phyloP scores from a whole-genome alignment of 2,888 invertebrate genomes.

The Megalurothrips usitatus region DNA sequence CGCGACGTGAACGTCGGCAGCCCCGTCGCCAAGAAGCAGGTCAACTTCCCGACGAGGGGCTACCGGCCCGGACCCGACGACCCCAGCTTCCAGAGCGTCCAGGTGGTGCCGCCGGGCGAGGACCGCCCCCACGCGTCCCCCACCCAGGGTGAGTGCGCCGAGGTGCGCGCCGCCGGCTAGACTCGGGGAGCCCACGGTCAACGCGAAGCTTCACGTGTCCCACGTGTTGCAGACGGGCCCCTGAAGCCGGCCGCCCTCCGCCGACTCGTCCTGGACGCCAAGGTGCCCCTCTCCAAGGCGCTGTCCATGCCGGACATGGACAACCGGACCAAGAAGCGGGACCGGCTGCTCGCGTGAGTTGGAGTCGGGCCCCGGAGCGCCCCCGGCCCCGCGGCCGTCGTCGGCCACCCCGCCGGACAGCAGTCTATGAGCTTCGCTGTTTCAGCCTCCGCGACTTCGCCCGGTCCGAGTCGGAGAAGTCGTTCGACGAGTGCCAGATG shows the following conservation, averaged over 20 bases:
- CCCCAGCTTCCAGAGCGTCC: conserved; percentile 15
- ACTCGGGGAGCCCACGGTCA: too few species aligned
- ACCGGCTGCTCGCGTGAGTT: conserved; percentile 66
- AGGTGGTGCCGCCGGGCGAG: conserved; percentile 17
- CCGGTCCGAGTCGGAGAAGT: conserved; percentile 75
- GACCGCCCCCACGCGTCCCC: not conserved
- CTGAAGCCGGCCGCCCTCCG: conserved; percentile 46
- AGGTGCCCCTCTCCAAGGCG: conserved; percentile 70
- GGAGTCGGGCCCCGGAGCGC: not conserved
- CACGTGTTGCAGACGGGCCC: conserved; percentile 41
- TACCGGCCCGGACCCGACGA: not conserved
- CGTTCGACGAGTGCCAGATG: conserved; percentile 65
- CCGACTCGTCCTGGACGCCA: conserved; percentile 52
- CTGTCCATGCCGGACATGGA: conserved; percentile 81
- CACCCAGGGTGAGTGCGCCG: not conserved
- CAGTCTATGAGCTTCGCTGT: not conserved
- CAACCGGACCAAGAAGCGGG: conserved; percentile 64
- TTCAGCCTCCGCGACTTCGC: conserved; percentile 63
- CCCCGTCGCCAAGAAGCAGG: not conserved
- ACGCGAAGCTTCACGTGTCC: too few species aligned
- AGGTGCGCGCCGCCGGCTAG: not conserved
- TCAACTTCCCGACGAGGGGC: not conserved
- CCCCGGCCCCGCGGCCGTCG: not conserved
- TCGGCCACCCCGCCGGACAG: not conserved
- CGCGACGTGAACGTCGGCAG: conserved; percentile 34